Evolutionary conservation across 2,113 vertebrate species (phyloP).

Genomic region (Emydura subglobosa): DNA sequence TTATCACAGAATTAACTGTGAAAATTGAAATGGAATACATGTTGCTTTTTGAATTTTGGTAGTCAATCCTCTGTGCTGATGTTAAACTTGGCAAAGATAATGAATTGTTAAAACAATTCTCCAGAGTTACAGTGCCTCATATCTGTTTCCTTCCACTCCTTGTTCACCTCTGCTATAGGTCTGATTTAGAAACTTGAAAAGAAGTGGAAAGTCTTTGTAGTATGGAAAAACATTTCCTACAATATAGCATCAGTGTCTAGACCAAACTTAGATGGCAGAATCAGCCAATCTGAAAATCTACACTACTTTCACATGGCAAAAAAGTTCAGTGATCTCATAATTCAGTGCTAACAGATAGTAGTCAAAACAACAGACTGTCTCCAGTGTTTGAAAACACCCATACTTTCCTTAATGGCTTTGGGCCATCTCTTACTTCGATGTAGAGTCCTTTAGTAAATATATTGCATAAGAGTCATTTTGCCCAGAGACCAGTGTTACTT

Average conservation of each 20-base stretch:
- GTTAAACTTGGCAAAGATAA: too few relatives aligned
- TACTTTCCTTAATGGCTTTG: neutral
- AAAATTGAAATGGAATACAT: neutral
- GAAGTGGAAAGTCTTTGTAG: neutral
- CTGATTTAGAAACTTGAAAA: neutral
- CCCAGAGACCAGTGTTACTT: neutral
- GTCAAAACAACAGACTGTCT: neutral
- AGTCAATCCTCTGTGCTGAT: neutral
- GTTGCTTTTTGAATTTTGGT: neutral
- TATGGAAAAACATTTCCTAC: neutral
- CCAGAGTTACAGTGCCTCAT: neutral
- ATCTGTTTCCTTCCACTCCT: neutral
- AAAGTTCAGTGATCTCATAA: neutral
- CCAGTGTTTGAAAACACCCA: neutral
- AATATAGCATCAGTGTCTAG: neutral
- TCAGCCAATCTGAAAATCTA: neutral
- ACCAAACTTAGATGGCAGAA: neutral
- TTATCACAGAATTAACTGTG: neutral
- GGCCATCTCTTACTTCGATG: neutral
- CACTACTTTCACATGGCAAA: neutral
- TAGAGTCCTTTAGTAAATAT: neutral
- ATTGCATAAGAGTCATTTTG: neutral
- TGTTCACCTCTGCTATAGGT: neutral
- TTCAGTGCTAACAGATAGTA: neutral
- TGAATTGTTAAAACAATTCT: slow-evolving; percentile 6